phyloP scores from a whole-genome alignment of 1,140 invertebrate genomes.

The Vollenhovia emeryi region DNA sequence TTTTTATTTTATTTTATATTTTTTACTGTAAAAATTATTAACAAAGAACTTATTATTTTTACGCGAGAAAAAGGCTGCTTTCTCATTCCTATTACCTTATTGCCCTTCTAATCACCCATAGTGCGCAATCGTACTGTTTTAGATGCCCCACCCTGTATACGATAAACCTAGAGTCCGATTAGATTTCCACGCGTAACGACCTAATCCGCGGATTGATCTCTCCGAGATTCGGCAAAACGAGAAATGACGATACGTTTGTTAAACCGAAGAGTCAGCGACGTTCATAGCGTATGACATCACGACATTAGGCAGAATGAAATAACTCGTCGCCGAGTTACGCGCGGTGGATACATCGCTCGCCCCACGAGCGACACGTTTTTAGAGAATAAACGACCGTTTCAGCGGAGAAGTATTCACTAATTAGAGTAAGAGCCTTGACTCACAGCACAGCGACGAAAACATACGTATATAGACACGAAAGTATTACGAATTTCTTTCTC shows the following conservation, averaged over 20 bases:
- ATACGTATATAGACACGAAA: not conserved
- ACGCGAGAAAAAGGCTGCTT: not conserved
- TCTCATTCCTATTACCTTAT: not conserved
- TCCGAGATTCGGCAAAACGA: not conserved
- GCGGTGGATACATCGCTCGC: not conserved
- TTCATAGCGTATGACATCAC: constrained; percentile 51
- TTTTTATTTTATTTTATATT: too few relatives aligned
- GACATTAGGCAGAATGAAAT: constrained; percentile 31
- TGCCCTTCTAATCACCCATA: not conserved
- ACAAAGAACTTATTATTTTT: not conserved
- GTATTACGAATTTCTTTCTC: not conserved
- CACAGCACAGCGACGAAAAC: not conserved
- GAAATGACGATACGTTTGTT: not conserved
- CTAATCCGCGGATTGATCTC: not conserved
- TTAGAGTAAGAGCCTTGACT: constrained; percentile 3
- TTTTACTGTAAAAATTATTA: not conserved
- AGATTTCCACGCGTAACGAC: not conserved
- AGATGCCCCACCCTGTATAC: not conserved
- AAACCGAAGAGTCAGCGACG: constrained; percentile 14
- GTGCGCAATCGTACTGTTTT: not conserved
- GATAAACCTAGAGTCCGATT: not conserved
- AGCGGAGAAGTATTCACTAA: not conserved
- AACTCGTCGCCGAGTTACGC: constrained; percentile 33
- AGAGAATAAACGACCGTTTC: constrained; percentile 13
- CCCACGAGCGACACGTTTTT: constrained; percentile 24